Evolutionary conservation across 2,113 vertebrate genomes (phyloP).

Genomic region (Pimephales promelas): DNA sequence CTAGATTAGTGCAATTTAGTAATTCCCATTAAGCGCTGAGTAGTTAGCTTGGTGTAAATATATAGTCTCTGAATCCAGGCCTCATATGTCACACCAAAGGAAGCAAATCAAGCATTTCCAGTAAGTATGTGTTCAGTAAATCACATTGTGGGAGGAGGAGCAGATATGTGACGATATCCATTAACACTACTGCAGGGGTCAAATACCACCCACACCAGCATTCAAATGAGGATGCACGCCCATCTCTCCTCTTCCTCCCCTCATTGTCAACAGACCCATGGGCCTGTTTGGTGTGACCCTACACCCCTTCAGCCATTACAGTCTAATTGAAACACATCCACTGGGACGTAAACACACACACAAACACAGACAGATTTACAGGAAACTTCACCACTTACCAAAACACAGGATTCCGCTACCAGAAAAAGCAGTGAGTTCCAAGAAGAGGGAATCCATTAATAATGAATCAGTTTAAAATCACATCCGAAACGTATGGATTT

Average conservation of each 20-base stretch:
- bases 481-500: constrained; percentile 57
- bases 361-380: constrained; percentile 56
- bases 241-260: constrained; percentile 20
- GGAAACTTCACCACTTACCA: constrained; percentile 61
- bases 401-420: constrained; percentile 44
- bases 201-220: constrained; percentile 40
- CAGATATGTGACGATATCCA: constrained; percentile 56
- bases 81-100: constrained; percentile 7
- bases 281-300: constrained; percentile 46
- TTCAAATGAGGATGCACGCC: constrained; percentile 53
- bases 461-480: constrained; percentile 58
- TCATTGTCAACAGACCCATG: constrained; percentile 55
- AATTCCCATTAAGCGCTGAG: neutral
- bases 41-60: neutral
- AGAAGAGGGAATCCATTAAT: constrained; percentile 60
- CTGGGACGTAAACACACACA: constrained; percentile 58
- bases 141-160: constrained; percentile 24
- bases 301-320: constrained; percentile 56
- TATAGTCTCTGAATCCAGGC: neutral
- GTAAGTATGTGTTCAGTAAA: constrained; percentile 45
- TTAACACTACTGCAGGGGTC: constrained; percentile 61
- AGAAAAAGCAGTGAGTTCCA: constrained; percentile 56
- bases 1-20: neutral
- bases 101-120: constrained; percentile 49
- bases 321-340: constrained; percentile 54